phyloP scores from a whole-genome alignment of 2,113 vertebrate genomes.

The Chinchilla lanigera region DNA sequence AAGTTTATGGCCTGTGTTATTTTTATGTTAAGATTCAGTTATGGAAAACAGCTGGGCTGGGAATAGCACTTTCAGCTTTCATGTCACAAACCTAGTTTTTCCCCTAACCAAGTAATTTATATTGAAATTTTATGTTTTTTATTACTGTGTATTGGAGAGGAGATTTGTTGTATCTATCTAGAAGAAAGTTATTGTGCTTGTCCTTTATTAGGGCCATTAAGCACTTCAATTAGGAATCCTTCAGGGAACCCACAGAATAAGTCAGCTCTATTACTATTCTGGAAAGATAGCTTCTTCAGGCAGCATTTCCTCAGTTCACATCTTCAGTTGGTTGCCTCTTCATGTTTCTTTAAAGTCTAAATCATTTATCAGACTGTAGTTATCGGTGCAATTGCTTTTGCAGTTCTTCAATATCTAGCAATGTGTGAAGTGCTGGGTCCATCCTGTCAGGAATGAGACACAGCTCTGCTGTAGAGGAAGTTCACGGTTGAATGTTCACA shows the following conservation, averaged over 20 bases:
- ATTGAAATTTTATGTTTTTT: neutral
- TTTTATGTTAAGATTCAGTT: neutral
- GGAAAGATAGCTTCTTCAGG: neutral
- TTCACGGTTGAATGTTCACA: neutral
- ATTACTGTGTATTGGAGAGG: neutral
- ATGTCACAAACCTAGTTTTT: neutral
- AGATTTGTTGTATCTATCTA: neutral
- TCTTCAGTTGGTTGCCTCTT: neutral
- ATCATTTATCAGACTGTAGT: neutral
- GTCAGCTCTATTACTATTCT: neutral
- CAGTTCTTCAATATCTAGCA: neutral
- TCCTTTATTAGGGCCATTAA: neutral
- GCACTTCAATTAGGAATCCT: neutral
- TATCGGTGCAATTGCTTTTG: neutral
- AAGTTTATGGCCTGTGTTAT: slow-evolving; percentile 9
- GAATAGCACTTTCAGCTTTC: neutral
- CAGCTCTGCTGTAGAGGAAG: neutral
- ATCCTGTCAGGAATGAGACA: neutral
- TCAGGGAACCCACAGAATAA: neutral
- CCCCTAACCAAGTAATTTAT: neutral
- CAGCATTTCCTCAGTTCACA: neutral
- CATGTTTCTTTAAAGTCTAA: neutral
- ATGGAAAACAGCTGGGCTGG: fast-evolving
- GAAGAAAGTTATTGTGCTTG: neutral
- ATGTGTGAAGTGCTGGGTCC: fast-evolving